Percentiles rank a stretch among this genome's conserved stretches.
phyloP scores from a whole-genome alignment of 2,888 invertebrate genomes.

The Ectobius pallidus region DNA sequence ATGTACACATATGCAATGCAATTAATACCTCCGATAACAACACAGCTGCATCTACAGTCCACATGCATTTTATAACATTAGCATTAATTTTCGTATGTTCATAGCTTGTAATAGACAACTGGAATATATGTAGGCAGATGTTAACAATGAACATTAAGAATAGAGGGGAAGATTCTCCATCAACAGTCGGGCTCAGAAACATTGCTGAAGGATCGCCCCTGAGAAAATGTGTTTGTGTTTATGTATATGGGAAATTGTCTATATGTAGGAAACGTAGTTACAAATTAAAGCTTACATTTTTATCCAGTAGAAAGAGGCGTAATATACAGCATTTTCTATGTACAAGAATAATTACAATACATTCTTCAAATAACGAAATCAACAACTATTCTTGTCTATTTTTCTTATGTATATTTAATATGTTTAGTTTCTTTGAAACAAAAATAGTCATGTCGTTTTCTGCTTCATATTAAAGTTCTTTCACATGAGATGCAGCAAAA shows the following conservation, averaged over 20 bases:
- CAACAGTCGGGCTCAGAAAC: slow-evolving; percentile 31
- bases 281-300: background rate
- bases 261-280: too few species aligned
- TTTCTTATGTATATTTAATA: too few species aligned
- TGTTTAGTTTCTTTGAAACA: too few species aligned
- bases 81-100: too few species aligned
- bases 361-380: too few species aligned
- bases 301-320: background rate
- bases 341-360: background rate
- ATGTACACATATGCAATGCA: background rate
- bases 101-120: background rate
- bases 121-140: background rate
- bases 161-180: slow-evolving; percentile 18
- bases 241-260: background rate
- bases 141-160: background rate
- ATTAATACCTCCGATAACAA: too few species aligned
- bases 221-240: background rate
- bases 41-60: too few species aligned
- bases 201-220: slow-evolving; percentile 21
- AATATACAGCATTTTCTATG: background rate
- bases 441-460: too few species aligned
- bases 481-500: too few species aligned
- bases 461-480: too few species aligned
- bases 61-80: too few species aligned
- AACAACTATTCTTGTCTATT: too few species aligned